A percentile compares a stretch with the other conserved stretches of the same genome.
Evolutionary conservation across 2,113 vertebrate species (phyloP).

Genomic region (Oenanthe melanoleuca): DNA sequence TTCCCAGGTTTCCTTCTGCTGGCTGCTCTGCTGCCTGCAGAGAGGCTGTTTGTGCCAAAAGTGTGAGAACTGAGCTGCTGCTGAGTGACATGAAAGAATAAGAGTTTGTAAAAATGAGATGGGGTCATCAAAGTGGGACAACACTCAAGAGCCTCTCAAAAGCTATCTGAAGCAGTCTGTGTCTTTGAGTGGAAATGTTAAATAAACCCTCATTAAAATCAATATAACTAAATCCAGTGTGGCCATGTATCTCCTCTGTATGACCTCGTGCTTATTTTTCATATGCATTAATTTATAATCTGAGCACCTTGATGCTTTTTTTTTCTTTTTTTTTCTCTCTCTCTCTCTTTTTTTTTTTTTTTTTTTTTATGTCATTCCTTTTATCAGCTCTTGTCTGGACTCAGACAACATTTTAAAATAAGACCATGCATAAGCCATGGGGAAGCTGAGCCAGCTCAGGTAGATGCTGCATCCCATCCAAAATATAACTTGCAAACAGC

Average conservation of each 20-base stretch:
- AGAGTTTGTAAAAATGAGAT: neutral
- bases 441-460: neutral
- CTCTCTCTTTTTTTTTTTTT: neutral
- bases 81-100: neutral
- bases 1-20: neutral
- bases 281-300: neutral
- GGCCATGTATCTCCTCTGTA: neutral
- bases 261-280: neutral
- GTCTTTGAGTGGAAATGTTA: neutral
- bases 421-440: neutral
- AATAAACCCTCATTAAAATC: neutral
- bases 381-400: neutral
- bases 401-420: neutral
- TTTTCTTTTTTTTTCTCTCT: neutral
- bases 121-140: neutral
- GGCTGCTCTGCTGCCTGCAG: neutral
- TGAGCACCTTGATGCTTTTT: neutral
- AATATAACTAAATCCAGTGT: neutral
- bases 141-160: neutral
- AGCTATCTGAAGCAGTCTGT: neutral
- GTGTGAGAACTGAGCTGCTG: neutral
- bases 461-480: neutral
- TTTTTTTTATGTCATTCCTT: neutral
- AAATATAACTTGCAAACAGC: neutral
- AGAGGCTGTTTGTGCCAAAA: neutral